Conservation (phyloP, 2,888 invertebrate species). For the Archips crataeganus region DNA sequence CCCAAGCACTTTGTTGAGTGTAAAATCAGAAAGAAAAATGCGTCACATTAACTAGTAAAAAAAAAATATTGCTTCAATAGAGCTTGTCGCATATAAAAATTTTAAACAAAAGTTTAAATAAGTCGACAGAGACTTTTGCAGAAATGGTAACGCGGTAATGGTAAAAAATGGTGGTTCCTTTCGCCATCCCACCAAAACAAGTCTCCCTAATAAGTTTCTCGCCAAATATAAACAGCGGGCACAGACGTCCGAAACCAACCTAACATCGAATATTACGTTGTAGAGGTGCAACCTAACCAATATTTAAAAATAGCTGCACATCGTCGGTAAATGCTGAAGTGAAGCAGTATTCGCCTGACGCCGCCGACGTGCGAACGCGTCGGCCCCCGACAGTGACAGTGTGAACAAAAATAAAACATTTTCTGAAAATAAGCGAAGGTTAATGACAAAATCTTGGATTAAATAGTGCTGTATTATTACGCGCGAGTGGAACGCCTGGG, state of each 20-base stretch:
- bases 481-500: neutral
- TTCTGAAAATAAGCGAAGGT: slow-evolving; percentile 79
- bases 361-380: slow-evolving; percentile 74
- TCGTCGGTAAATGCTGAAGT: slow-evolving; percentile 73
- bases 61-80: no score
- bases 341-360: neutral
- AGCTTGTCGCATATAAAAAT: no score
- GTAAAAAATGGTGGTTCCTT: no score
- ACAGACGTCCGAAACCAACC: slow-evolving; percentile 59
- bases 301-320: slow-evolving; percentile 82
- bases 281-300: slow-evolving; percentile 55
- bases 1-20: no score
- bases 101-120: no score
- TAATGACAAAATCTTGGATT: slow-evolving; percentile 80
- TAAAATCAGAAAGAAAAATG: no score
- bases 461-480: slow-evolving; percentile 50
- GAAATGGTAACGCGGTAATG: no score
- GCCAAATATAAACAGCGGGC: slow-evolving; percentile 48
- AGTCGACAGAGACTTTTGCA: no score
- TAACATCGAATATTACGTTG: slow-evolving; percentile 80
- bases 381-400: slow-evolving; percentile 50
- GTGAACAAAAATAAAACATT: slow-evolving; percentile 2
- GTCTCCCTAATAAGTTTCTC: neutral
- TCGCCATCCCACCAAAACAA: no score
- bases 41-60: no score